A percentile compares a stretch with the other conserved stretches of the same genome.
Conservation (phyloP, 2,888 invertebrate genomes). For the Ormyrus labotus region DNA sequence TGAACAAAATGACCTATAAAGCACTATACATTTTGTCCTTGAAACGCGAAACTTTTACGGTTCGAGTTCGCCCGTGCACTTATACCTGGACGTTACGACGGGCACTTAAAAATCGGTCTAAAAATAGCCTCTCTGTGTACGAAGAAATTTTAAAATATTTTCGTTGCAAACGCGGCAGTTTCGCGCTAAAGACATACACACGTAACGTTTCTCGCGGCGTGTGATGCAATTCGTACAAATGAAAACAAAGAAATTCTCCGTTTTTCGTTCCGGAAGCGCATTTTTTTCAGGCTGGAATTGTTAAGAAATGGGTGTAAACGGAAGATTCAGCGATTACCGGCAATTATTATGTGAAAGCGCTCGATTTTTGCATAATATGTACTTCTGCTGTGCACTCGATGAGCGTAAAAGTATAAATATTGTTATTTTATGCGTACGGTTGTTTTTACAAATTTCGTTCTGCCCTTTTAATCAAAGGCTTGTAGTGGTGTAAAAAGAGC, state of each 20-base stretch:
- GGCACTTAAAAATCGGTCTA: no score
- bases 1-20: no score
- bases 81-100: not conserved
- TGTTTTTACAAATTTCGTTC: no score
- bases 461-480: no score
- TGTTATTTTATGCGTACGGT: no score
- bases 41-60: constrained; percentile 5
- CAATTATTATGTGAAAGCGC: no score
- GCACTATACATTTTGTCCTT: not conserved
- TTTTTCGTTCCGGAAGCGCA: constrained; percentile 2
- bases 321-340: no score
- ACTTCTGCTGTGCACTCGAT: no score
- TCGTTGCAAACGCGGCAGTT: not conserved
- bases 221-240: constrained; percentile 18
- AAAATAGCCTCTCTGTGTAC: not conserved
- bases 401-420: no score
- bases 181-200: not conserved
- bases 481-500: no score
- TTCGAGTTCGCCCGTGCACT: not conserved
- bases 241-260: constrained; percentile 5
- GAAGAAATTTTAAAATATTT: constrained; percentile 9
- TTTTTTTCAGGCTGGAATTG: not conserved
- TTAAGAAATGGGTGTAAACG: no score
- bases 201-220: not conserved
- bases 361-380: no score